These are phyloP conservation scores for Dioctria linearis DNA, from an alignment of 2,888 invertebrate species.

Conservation along the genomic window DNA sequence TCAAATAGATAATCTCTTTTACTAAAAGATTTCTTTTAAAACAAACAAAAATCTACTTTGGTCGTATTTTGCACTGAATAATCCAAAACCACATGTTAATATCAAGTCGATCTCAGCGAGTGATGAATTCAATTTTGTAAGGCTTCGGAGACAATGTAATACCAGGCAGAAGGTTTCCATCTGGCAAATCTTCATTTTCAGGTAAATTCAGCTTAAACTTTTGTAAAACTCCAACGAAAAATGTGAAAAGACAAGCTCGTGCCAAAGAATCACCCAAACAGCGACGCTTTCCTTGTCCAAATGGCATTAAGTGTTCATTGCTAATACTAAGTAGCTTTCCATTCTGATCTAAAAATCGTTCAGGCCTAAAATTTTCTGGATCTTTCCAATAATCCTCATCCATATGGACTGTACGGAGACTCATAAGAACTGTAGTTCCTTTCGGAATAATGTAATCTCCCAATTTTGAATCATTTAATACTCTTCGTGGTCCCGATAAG, in stretches of 20 bases:
- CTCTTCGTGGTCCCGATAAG: conserved; percentile 74
- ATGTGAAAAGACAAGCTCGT: conserved; percentile 75
- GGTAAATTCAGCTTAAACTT: conserved; percentile 72
- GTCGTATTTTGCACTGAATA: too few relatives aligned
- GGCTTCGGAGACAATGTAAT: conserved; percentile 74
- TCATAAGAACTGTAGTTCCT: conserved; percentile 73
- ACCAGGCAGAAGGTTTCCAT: conserved; percentile 72
- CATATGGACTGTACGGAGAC: conserved; percentile 74
- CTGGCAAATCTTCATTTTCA: conserved; percentile 69
- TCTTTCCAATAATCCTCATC: conserved; percentile 75
- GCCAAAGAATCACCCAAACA: conserved; percentile 79
- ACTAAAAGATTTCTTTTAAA: too few relatives aligned
- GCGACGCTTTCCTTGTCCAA: conserved; percentile 75
- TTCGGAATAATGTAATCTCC: conserved; percentile 74
- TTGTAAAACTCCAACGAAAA: conserved; percentile 76
- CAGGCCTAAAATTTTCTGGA: conserved; percentile 77
- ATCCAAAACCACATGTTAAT: not conserved
- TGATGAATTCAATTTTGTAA: conserved; percentile 71
- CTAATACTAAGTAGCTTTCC: conserved; percentile 61
- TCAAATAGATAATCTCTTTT: conserved; percentile 2
- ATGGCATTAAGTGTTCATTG: conserved; percentile 69
- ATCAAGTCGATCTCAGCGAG: conserved; percentile 25
- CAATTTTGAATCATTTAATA: conserved; percentile 73
- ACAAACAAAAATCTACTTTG: too few relatives aligned
- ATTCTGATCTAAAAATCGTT: conserved; percentile 74